These are phyloP conservation scores for Drosophila demipolita DNA, from an alignment of 2,888 invertebrate genomes.

Conservation along the genomic window DNA sequence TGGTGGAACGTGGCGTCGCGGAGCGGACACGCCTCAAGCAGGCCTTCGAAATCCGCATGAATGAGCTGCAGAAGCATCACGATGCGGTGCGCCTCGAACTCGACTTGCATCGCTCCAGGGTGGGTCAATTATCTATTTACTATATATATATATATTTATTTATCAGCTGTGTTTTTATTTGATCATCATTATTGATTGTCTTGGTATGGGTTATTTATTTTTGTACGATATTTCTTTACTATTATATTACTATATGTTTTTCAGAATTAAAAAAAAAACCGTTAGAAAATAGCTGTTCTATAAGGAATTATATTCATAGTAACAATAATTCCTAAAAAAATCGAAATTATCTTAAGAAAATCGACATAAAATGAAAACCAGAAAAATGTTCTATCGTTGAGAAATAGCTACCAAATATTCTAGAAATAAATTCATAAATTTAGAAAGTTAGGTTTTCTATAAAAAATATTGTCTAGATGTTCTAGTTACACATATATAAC, in stretches of 20 bases:
- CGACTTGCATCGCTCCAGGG: constrained; percentile 89
- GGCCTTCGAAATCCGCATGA: constrained; percentile 90
- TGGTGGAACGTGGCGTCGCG: constrained; percentile 95
- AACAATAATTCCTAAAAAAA: not conserved
- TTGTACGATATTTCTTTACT: not conserved
- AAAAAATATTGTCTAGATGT: too few relatives aligned
- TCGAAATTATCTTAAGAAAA: too few relatives aligned
- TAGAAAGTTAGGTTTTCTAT: too few relatives aligned
- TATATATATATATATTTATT: not conserved
- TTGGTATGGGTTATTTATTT: not conserved
- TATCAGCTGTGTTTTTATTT: not conserved
- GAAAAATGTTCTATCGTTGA: too few relatives aligned
- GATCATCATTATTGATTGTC: not conserved
- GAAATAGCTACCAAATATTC: too few relatives aligned
- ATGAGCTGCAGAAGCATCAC: constrained; percentile 91
- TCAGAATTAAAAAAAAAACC: too few relatives aligned
- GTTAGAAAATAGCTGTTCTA: too few relatives aligned
- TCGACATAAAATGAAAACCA: too few relatives aligned
- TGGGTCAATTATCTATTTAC: constrained; percentile 69
- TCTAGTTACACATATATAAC: too few relatives aligned
- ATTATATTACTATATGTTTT: not conserved
- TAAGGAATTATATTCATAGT: not conserved
- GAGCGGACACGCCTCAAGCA: constrained; percentile 93
- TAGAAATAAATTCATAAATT: too few relatives aligned
- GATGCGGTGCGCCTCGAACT: constrained; percentile 90